phyloP scores from a whole-genome alignment of 2,113 vertebrate species.

The Salvelinus sp. region DNA sequence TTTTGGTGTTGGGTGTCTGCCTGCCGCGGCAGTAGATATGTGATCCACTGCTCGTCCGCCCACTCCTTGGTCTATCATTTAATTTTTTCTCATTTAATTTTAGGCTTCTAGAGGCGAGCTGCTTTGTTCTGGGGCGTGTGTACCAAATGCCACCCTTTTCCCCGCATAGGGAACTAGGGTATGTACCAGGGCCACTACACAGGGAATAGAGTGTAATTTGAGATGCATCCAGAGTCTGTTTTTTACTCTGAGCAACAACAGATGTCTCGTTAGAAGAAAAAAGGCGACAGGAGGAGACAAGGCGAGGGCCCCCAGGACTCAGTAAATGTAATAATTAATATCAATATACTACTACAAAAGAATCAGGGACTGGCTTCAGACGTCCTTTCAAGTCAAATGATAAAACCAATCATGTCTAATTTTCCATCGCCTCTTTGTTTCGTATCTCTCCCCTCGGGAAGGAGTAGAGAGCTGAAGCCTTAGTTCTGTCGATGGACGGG shows the following conservation, averaged over 20 bases:
- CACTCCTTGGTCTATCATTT: conserved; percentile 5
- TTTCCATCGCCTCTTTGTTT: no score
- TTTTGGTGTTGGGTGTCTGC: no score
- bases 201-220: no score
- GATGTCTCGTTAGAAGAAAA: conserved; percentile 29
- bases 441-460: no score
- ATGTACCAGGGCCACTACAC: no score
- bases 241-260: conserved; percentile 17
- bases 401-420: no score
- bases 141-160: no score
- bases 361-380: no score
- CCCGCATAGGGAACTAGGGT: no score
- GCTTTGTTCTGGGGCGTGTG: conserved; percentile 17
- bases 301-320: conserved; percentile 29
- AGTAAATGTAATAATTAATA: conserved; percentile 50
- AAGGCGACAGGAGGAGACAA: conserved; percentile 37
- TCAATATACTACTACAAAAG: conserved; percentile 36
- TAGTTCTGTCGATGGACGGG: no score
- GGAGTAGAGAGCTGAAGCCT: no score
- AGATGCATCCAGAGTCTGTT: background rate
- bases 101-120: background rate
- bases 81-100: conserved; percentile 1
- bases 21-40: background rate
- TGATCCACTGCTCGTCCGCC: background rate
- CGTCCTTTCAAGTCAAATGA: no score